Base-by-base conservation (phyloP, 2,113 vertebrate genomes). In the Proterorhinus semilunaris region DNA sequence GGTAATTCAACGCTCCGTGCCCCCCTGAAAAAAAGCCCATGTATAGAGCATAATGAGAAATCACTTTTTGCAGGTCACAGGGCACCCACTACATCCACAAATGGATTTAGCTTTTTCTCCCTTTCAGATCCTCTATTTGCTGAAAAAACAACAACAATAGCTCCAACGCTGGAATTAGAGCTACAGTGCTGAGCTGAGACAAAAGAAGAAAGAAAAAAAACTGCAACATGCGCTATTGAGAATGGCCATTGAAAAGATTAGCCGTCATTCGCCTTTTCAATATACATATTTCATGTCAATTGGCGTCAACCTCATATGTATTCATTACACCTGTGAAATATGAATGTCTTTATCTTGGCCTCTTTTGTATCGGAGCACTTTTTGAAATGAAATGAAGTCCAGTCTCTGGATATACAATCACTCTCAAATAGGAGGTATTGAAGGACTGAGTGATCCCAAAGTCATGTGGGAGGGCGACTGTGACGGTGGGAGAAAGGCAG, bases 371-470 rank as follows among this genome's bases (percentile, higher is more conserved):
- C 10, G 13, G 10, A 69, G 57, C 17, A 61, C 59, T 66, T 84
- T 83, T 80, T 83, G 44, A 85, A 87, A 80, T 83, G 45, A 68
- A 75, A 82, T 76, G 69, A 62, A 15, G 17, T 45, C 16, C 21
- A 9, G 50, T 68, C 64, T 43, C 27, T 69, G 43, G 62, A 74
- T 57, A 73, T 80, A 73, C 82, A 75, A 86, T 86, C 81, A 64
- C 64, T 78, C 63, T 78, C 61, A 16, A 42, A 75, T 55, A 66
- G 79, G 10, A 71, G 71, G 74, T 69, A 79, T 76, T 74, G 69
- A 78, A 69, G 65, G 63, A 46, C 68, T 66, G 77, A 82, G 71
- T 68, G 58, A 78, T 64, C 72, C 59, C 47, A 43, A 51, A 63
- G 53, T 75, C 59, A 50, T 67, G 63, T 75, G 65, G 65, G 70